Base-by-base conservation (phyloP, 2,113 vertebrate species). In the Tursiops truncatus region DNA sequence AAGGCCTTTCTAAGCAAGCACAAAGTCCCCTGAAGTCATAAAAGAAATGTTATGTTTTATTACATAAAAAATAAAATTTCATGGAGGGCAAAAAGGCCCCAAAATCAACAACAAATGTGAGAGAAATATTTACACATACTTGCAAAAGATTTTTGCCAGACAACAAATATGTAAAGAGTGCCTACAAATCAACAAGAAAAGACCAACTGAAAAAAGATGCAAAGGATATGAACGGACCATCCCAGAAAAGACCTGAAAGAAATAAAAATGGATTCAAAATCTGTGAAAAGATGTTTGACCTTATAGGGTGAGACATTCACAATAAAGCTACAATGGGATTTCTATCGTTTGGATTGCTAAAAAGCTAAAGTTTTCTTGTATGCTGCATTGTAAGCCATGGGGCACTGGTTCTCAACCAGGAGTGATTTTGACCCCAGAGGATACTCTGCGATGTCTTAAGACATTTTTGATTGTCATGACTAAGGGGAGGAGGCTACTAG, bases 101-200 rank as follows among this genome's bases (percentile, higher is more conserved):
- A 3, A 41, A 89, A 76, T 53, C 12, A 33, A 73, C 73, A 53
- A 68, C 28, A 38, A 47, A 62, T 3, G 5, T 71, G 44, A 80
- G 17, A 77, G 17, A 60, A 38, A 62, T 62, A 60, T 33, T 58
- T 50, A 38, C 20, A 53, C 8, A 5, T 53, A 62, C 36, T 41
- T 89, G 41, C 56, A 70, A 44, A 53, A n/a, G 56, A 41, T 53
- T 82, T 81, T 50, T 44, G 26, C 93, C 25, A 6, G 44, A 14
- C 50, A 62, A 21, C n/a, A 14, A 26, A 53, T 89, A 65, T 73
- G 58, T 65, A 56, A 89, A 94, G 44, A 73, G n/a, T 11, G 6
- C 28, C 86, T 74, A 21, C 20, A 31, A 88, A 65, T 65, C 68
- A 74, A 44, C 21, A 83, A 90, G 63, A 85, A 33, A 88, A 50